Evolutionary conservation across 2,797 vertebrate species (phyloP).

Genomic region (Chelonia mydas): DNA sequence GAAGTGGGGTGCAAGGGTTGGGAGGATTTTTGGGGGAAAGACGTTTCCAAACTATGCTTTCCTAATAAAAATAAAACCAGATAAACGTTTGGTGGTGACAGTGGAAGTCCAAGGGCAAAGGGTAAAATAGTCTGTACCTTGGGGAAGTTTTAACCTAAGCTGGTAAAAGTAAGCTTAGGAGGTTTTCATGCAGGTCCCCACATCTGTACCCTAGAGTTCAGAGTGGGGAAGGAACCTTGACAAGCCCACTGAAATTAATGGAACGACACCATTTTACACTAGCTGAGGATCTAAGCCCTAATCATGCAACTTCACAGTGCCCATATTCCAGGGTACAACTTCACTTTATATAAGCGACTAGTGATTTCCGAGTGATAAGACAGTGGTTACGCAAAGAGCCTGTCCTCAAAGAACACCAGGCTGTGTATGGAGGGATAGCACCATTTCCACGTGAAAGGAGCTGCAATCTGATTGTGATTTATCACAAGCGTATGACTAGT

Average conservation of each 20-base stretch:
- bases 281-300: background rate
- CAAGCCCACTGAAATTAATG: background rate
- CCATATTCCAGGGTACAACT: background rate
- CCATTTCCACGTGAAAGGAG: background rate
- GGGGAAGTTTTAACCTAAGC: too few species aligned
- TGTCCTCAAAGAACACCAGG: background rate
- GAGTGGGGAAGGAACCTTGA: too few species aligned
- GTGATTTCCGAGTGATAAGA: background rate
- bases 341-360: background rate
- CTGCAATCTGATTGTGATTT: background rate
- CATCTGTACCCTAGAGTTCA: too few species aligned
- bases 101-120: too few species aligned
- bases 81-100: too few species aligned
- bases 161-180: too few species aligned
- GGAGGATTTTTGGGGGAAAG: too few species aligned
- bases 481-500: background rate
- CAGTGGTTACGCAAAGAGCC: background rate
- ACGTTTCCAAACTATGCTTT: too few species aligned
- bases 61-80: too few species aligned
- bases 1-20: too few species aligned
- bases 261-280: accelerated
- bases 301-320: background rate
- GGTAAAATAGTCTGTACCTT: too few species aligned
- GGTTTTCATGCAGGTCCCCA: too few species aligned
- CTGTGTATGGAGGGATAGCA: background rate